Conservation (phyloP, 2,113 vertebrate species). For the Edolisoma coerulescens region DNA sequence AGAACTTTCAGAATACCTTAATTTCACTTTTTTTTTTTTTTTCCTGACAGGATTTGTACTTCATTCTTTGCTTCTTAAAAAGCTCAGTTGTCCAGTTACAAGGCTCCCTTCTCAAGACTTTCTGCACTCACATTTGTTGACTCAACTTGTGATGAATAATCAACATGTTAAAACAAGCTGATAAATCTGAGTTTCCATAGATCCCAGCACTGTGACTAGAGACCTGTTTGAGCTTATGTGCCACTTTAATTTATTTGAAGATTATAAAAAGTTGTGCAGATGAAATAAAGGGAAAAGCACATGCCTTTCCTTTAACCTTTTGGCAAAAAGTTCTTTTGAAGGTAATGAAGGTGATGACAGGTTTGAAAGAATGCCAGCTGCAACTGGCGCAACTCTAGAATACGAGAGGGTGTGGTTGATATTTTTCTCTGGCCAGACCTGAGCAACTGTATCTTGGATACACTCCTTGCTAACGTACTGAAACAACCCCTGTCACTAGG, state of each 20-base stretch:
- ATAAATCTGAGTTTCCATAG: neutral
- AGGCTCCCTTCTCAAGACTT: neutral
- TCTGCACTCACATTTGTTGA: neutral
- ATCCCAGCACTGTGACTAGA: neutral
- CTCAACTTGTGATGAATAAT: constrained; percentile 5
- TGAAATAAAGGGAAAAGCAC: neutral
- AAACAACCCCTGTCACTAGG: neutral
- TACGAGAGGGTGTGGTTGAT: neutral
- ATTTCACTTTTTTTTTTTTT: neutral
- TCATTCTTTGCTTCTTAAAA: neutral
- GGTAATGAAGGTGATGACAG: neutral
- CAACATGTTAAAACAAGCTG: neutral
- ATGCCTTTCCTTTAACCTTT: constrained; percentile 28
- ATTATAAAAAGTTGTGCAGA: neutral
- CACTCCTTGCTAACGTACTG: constrained; percentile 9
- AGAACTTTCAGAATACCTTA: neutral
- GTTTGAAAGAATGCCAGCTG: constrained; percentile 17
- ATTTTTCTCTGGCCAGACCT: constrained; percentile 14
- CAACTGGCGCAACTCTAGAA: neutral
- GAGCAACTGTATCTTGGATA: constrained; percentile 25
- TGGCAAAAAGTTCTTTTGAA: constrained; percentile 5
- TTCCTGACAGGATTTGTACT: neutral
- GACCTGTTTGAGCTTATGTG: neutral
- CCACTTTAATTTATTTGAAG: neutral
- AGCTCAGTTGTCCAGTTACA: neutral